Base-by-base conservation (phyloP, 2,888 invertebrate species). In the Mycalesis mineus region DNA sequence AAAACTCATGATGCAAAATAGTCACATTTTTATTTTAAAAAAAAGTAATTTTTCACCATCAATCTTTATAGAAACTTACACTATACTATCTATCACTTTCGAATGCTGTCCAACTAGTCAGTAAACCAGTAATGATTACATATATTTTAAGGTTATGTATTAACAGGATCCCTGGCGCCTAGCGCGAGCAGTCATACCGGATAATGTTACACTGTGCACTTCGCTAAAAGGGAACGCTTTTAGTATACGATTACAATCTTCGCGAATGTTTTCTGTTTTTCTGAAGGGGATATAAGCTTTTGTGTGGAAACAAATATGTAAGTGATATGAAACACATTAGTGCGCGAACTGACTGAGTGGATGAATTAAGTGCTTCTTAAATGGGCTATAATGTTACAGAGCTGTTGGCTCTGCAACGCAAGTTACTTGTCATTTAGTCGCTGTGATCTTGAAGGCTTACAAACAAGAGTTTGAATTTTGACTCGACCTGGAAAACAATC, bases 211-310 rank as follows among this genome's bases (percentile, higher is more conserved):
- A 36, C 7, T 39, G 29, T 17, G 33, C 29, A 14, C 50, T 48
- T 0, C 14, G 49, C 22, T 53, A 44, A 47, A 51, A 51, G 50
- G 50, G 42, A 56, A 54, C 45, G 45, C 40, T 60, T 57, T 57
- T 57, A 60, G 41, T 54, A 47, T 54, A 44, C 44, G 60, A 60
- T 60, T 54, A 54, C 54, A 41, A 60, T 57, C 57, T 57, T 57
- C 42, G 40, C 49, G 40, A 60, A 57, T 51, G 49, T 54, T 49
- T 42, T 52, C 13, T 48, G 54, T 49, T 31, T 22, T 29, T 47
- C 41, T 28, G 52, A 60, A 51, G 60, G 57, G 60, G 42, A 48
- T 42, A 49, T 42, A 49, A 14, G 13, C 41, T 49, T 55, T 58
- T 54, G 28, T 44, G 15, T 14, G 44, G 13, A 50, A 50, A 50